Conservation (phyloP, 2,888 invertebrate genomes). For the Hydropsyche betteni region DNA sequence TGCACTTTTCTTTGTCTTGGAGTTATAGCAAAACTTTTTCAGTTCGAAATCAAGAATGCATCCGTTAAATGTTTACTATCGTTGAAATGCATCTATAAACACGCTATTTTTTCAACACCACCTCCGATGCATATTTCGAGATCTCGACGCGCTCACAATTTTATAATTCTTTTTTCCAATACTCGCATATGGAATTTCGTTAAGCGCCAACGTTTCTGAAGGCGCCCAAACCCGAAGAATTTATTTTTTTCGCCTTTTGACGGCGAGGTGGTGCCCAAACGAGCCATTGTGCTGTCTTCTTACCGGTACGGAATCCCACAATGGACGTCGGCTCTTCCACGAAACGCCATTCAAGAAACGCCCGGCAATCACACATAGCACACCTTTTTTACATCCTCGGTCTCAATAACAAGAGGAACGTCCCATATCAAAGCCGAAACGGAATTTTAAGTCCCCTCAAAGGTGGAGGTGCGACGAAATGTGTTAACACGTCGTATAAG, state of each 20-base stretch:
- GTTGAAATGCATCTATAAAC: too few species aligned
- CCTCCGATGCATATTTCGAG: too few species aligned
- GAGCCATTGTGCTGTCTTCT: conserved; percentile 47
- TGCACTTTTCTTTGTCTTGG: too few species aligned
- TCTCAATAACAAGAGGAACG: conserved; percentile 32
- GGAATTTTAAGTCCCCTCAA: conserved; percentile 50
- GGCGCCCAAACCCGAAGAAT: conserved; percentile 35
- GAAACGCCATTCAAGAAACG: conserved; percentile 46
- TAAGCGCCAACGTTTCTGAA: conserved; percentile 30
- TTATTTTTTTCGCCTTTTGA: conserved; percentile 33
- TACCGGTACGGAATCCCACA: conserved; percentile 43
- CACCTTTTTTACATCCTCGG: conserved; percentile 37
- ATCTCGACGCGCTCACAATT: neutral
- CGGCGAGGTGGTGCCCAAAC: conserved; percentile 38
- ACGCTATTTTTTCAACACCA: too few species aligned
- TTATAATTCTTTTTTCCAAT: neutral
- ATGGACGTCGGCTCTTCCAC: conserved; percentile 46
- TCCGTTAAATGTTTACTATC: too few species aligned
- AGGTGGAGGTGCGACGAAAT: conserved; percentile 45
- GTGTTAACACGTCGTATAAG: conserved; percentile 47
- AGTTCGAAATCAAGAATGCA: too few species aligned
- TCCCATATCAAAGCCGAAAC: conserved; percentile 44
- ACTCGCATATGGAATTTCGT: conserved; percentile 18
- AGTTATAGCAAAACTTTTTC: too few species aligned
- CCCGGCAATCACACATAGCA: conserved; percentile 48